These are phyloP conservation scores for Momotus momota DNA, from an alignment of 2,797 vertebrate species.

Conservation along the genomic window DNA sequence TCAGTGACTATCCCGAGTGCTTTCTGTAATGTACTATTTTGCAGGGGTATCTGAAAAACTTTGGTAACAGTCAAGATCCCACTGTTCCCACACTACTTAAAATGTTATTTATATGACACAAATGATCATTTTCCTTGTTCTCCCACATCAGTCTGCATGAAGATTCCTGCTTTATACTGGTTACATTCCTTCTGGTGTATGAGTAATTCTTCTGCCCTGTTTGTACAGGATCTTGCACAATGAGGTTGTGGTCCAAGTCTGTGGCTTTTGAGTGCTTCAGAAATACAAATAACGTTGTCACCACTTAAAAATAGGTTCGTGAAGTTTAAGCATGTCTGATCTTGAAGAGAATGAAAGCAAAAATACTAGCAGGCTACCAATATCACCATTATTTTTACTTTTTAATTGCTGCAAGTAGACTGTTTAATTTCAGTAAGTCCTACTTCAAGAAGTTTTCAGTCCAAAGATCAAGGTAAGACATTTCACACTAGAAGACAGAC, in stretches of 20 bases:
- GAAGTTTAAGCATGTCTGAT: neutral
- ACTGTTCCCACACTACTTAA: neutral
- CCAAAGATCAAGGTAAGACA: neutral
- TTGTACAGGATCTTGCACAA: constrained; percentile 57
- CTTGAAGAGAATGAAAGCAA: neutral
- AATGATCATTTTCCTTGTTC: neutral
- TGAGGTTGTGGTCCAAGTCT: neutral
- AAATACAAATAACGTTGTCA: constrained; percentile 42
- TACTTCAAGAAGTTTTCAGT: neutral
- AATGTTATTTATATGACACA: neutral
- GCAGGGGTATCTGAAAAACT: neutral
- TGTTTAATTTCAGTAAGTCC: neutral
- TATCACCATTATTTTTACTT: neutral
- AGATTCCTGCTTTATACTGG: constrained; percentile 9
- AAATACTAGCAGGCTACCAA: neutral
- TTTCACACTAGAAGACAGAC: neutral
- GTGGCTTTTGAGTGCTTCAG: constrained; percentile 33
- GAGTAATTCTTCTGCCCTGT: neutral
- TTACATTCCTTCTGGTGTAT: constrained; percentile 17
- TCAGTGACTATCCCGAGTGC: neutral
- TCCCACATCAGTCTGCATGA: neutral
- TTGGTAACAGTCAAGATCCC: neutral
- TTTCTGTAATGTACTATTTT: neutral
- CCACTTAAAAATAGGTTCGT: constrained; percentile 38
- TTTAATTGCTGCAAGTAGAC: neutral